Base-by-base conservation (phyloP, 2,113 vertebrate species). In the Camelus bactrianus region DNA sequence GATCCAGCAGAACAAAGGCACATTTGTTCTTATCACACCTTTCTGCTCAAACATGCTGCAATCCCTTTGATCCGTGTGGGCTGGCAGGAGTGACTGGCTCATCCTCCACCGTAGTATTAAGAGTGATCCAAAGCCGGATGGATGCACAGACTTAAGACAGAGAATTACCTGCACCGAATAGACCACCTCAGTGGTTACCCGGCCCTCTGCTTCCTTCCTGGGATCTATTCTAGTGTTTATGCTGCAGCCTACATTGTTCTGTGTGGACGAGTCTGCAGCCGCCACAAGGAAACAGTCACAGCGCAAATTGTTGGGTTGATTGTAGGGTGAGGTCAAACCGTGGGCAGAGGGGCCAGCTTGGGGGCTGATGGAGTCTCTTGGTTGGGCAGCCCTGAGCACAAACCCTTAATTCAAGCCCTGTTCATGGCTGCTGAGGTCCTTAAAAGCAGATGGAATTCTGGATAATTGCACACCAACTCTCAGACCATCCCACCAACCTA, bases 11-110 rank as follows among this genome's bases (percentile, higher is more conserved):
- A 76, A 95, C 89, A 96, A 86, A 97, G 52, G 60, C 30, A n/a
- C 8, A 0, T 77, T 96, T 94, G 32, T 89, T 92, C 58, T 89
- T 86, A 52, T 87, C 69, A 30, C 50, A 16, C 62, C 48, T 93
- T 82, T 65, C 67, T 62, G 64, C 87, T 94, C 86, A 69, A 32
- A 46, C 0, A 1, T 38, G 73, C 76, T 69, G 0, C 0, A 16
- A 54, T 79, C 42, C 26, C 87, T 96, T 85, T n/a, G 17, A 96
- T 86, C 83, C 52, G 7, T 3, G 52, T 0, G 17, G 70, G 56
- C 82, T 70, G 93, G 94, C 84, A 91, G 81, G 64, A 52, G 56
- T 30, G 0, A 42, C 35, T 54, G 16, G 10, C 79, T 30, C 26
- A 2, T 14, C 65, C 14, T 67, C 84, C 42, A 85, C 17, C 1